A percentile compares a stretch with the other conserved stretches of the same genome.
phyloP scores from a whole-genome alignment of 1,140 invertebrate genomes.

The Yoshiicerus persimilis region DNA sequence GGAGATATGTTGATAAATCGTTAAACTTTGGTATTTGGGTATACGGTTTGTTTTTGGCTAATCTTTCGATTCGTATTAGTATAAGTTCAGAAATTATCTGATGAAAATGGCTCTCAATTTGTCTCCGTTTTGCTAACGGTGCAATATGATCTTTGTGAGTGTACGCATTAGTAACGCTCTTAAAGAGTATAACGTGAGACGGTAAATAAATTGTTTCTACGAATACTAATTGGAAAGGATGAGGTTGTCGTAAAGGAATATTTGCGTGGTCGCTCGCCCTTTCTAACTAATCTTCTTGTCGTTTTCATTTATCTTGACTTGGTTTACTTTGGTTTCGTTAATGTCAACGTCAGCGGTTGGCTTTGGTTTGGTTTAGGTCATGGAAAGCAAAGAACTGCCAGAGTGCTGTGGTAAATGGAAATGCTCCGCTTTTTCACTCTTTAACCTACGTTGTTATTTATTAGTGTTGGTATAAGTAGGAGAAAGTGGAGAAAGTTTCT shows the following conservation, averaged over 20 bases:
- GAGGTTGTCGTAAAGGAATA: neutral
- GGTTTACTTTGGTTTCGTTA: neutral
- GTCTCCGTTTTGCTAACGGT: neutral
- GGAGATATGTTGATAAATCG: too few species aligned
- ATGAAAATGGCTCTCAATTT: neutral
- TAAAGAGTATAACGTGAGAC: neutral
- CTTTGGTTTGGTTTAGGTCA: neutral
- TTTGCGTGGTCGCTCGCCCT: neutral
- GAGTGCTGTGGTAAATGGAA: neutral
- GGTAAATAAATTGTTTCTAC: neutral
- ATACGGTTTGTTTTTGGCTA: too few species aligned
- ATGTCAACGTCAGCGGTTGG: neutral
- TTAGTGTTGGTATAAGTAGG: neutral
- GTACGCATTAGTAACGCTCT: neutral
- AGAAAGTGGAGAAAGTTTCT: neutral
- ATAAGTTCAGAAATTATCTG: neutral
- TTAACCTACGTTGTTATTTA: neutral
- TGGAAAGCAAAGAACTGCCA: neutral
- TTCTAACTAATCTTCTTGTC: neutral
- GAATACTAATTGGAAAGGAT: neutral
- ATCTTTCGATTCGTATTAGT: neutral
- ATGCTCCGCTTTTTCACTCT: too few species aligned
- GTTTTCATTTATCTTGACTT: neutral
- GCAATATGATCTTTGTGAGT: neutral
- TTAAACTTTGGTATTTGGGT: neutral